Evolutionary conservation across 2,113 vertebrate genomes (phyloP).

Genomic region (Otus sunia): DNA sequence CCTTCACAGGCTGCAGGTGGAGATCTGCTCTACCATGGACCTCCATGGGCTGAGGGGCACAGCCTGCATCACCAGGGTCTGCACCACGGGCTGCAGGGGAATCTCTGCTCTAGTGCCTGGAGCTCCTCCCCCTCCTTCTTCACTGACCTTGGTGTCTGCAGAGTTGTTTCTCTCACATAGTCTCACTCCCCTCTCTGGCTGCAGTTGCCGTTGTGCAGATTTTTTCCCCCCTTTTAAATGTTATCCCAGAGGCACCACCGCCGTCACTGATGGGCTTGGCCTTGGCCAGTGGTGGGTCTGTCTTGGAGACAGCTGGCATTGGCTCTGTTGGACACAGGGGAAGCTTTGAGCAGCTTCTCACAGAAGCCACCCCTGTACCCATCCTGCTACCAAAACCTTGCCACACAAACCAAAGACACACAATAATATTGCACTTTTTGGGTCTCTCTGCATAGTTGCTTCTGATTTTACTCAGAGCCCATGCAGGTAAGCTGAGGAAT

Average conservation of each 20-base stretch:
- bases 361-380: no score
- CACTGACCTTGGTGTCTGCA: no score
- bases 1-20: neutral
- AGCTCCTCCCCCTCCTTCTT: neutral
- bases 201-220: neutral
- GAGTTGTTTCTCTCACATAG: neutral
- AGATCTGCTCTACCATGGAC: neutral
- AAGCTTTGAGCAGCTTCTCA: no score
- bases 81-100: neutral
- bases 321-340: no score
- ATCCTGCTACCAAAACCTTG: neutral
- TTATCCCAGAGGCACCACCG: rapidly evolving
- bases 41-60: neutral
- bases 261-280: rapidly evolving
- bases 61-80: neutral
- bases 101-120: neutral
- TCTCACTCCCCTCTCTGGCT: neutral
- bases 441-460: neutral
- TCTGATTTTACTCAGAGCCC: neutral
- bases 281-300: no score
- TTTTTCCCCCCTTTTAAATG: neutral
- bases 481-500: neutral
- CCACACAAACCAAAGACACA: neutral
- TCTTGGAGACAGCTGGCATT: no score
- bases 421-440: neutral